Evolutionary conservation across 2,888 invertebrate species (phyloP).

Genomic region (Drosophila multiciliata): DNA sequence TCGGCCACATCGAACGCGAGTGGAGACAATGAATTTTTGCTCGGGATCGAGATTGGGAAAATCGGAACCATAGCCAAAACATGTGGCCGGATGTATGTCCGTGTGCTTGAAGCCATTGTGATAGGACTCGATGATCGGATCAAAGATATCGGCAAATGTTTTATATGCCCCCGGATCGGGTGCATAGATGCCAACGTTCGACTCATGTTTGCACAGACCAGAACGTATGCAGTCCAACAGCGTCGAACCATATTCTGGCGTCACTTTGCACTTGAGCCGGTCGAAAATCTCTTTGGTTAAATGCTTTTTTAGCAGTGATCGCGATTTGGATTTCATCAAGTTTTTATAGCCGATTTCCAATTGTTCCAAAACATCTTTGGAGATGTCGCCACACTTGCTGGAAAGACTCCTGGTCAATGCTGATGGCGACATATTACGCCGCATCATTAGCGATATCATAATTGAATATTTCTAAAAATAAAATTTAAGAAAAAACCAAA

Average conservation of each 20-base stretch:
- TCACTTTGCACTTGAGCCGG: constrained; percentile 94
- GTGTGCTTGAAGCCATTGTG: constrained; percentile 96
- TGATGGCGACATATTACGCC: background rate
- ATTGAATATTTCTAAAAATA: background rate
- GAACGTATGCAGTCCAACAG: constrained; percentile 97
- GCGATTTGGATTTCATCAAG: constrained; percentile 93
- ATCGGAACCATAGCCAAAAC: constrained; percentile 96
- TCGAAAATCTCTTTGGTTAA: constrained; percentile 95
- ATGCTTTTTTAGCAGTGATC: constrained; percentile 97
- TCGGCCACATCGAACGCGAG: constrained; percentile 97
- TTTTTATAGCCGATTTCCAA: constrained; percentile 95
- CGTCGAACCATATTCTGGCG: constrained; percentile 93
- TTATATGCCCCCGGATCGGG: constrained; percentile 98
- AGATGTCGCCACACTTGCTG: constrained; percentile 86
- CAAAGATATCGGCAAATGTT: constrained; percentile 95
- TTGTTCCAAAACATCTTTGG: constrained; percentile 93
- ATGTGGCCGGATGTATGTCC: constrained; percentile 95
- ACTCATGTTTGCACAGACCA: constrained; percentile 97
- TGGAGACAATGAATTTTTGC: constrained; percentile 95
- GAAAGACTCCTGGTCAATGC: background rate
- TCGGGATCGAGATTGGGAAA: constrained; percentile 97
- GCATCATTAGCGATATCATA: constrained; percentile 25
- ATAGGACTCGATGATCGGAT: constrained; percentile 99
- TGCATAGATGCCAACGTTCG: constrained; percentile 98
- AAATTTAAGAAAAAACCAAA: constrained; percentile 21